These are phyloP conservation scores for Oreochromis aureus DNA, from an alignment of 2,113 vertebrate species.

Conservation along the genomic window DNA sequence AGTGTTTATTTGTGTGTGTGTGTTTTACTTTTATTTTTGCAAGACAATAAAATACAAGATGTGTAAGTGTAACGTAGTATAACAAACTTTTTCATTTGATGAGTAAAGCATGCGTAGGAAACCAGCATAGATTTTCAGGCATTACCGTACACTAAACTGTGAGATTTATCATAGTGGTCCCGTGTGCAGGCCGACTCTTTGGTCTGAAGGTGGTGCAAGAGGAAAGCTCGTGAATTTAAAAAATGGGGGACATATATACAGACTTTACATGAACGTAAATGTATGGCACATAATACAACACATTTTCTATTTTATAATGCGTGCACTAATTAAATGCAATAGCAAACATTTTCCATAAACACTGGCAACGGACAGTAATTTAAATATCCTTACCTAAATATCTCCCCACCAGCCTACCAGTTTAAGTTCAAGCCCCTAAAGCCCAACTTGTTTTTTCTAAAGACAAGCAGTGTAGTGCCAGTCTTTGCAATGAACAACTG, in stretches of 20 bases:
- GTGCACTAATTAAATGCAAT: neutral
- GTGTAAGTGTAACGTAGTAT: neutral
- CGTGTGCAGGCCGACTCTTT: neutral
- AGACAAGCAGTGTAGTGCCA: neutral
- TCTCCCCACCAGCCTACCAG: neutral
- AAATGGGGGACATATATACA: neutral
- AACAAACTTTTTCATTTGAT: neutral
- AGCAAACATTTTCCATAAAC: neutral
- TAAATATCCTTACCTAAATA: neutral
- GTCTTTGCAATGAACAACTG: neutral
- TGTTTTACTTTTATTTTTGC: neutral
- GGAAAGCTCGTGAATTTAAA: neutral
- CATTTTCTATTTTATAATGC: neutral
- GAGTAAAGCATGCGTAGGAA: neutral
- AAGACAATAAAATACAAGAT: neutral
- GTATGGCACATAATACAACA: neutral
- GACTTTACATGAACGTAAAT: neutral
- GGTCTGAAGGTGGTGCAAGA: conserved; percentile 7
- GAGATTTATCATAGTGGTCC: neutral
- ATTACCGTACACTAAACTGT: neutral
- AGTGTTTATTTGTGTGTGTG: neutral
- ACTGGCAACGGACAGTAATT: neutral
- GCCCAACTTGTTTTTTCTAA: neutral
- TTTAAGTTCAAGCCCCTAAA: neutral
- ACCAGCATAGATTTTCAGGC: neutral